Evolutionary conservation across 1,140 invertebrate species (phyloP).

Genomic region (Arctopsyche grandis): DNA sequence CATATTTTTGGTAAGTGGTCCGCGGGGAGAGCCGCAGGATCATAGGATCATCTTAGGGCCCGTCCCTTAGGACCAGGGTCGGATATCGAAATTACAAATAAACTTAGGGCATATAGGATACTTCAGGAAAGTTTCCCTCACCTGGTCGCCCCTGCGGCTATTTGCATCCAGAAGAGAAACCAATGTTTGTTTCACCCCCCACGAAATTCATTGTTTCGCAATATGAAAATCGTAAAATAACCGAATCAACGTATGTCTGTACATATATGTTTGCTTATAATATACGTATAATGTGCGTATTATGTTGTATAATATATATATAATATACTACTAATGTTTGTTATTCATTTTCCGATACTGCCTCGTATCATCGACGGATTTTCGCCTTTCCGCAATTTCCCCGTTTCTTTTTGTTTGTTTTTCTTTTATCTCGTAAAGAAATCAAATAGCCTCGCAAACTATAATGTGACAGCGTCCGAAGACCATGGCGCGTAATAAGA

Average conservation of each 20-base stretch:
- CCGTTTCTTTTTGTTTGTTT: slow-evolving; percentile 1
- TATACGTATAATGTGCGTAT: too few relatives aligned
- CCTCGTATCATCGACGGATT: neutral
- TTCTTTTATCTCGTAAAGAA: neutral
- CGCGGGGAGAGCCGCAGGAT: slow-evolving; percentile 47
- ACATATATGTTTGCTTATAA: too few relatives aligned
- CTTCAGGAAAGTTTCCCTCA: slow-evolving; percentile 42
- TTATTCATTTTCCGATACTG: neutral
- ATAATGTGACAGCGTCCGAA: neutral
- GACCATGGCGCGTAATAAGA: neutral
- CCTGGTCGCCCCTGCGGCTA: slow-evolving; percentile 1
- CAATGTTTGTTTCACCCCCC: neutral
- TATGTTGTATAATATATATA: too few relatives aligned
- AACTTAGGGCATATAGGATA: slow-evolving; percentile 42
- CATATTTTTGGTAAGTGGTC: slow-evolving; percentile 53
- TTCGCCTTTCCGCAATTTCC: neutral
- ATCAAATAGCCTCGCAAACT: neutral
- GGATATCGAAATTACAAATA: slow-evolving; percentile 54
- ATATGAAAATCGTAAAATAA: neutral
- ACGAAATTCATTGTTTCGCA: neutral
- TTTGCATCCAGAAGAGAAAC: neutral
- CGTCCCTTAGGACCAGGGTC: slow-evolving; percentile 41
- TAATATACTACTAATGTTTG: neutral
- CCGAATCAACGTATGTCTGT: neutral
- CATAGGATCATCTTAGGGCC: slow-evolving; percentile 44